Conservation (phyloP, 1,140 invertebrate genomes). For the Phthorimaea operculella region DNA sequence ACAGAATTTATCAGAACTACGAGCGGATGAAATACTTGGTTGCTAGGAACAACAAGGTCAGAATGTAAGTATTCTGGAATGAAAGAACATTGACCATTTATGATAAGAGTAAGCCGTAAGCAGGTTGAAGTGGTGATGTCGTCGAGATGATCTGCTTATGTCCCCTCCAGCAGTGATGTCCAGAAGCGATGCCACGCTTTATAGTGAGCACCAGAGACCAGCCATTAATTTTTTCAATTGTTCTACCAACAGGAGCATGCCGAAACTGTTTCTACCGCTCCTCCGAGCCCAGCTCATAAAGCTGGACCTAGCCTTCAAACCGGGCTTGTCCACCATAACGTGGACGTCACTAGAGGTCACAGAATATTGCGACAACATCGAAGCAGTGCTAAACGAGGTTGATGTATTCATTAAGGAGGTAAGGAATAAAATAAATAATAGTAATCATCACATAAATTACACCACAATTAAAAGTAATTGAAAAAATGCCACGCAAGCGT, state of each 20-base stretch:
- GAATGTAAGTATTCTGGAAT: slow-evolving; percentile 28
- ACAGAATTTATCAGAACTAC: slow-evolving; percentile 71
- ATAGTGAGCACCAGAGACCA: too few relatives aligned
- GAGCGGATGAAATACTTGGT: slow-evolving; percentile 71
- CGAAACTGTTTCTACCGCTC: slow-evolving; percentile 74
- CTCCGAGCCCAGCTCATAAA: slow-evolving; percentile 76
- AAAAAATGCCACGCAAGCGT: too few relatives aligned
- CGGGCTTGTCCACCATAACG: slow-evolving; percentile 81
- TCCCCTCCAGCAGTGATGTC: too few relatives aligned
- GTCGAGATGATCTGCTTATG: too few relatives aligned
- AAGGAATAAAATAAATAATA: slow-evolving; percentile 2
- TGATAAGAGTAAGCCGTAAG: too few relatives aligned
- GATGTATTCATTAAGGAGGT: slow-evolving; percentile 78
- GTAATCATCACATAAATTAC: too few relatives aligned
- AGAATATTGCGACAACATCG: slow-evolving; percentile 72
- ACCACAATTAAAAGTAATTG: too few relatives aligned
- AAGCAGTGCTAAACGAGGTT: slow-evolving; percentile 71
- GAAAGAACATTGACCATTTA: too few relatives aligned
- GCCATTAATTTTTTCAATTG: background rate
- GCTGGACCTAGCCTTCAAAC: slow-evolving; percentile 77
- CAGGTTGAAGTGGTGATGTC: too few relatives aligned
- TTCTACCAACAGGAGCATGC: slow-evolving; percentile 60
- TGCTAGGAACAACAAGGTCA: slow-evolving; percentile 67
- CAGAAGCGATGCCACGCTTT: too few relatives aligned
- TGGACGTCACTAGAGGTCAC: slow-evolving; percentile 83